Evolutionary conservation across 2,797 vertebrate species (phyloP).

Genomic region (Otus scops): DNA sequence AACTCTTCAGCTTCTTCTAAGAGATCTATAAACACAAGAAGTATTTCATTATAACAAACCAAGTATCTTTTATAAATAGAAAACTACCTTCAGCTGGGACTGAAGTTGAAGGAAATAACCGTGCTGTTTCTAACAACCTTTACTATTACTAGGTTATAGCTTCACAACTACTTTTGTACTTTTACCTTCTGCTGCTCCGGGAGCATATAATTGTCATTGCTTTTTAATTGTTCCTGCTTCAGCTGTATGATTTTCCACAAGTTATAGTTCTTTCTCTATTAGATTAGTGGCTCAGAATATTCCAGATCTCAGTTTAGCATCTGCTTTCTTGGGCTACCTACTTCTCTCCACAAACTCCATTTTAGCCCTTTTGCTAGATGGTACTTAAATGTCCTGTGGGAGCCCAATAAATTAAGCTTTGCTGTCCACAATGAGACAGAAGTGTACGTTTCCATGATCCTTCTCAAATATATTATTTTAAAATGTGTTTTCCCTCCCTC

Average conservation of each 20-base stretch:
- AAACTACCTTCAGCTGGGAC: not conserved
- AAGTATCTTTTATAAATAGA: not conserved
- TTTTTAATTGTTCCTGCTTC: not conserved
- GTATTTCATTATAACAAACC: not conserved
- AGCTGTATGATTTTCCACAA: not conserved
- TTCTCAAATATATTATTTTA: not conserved
- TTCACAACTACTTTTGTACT: not conserved
- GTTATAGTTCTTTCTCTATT: not conserved
- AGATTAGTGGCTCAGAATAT: not conserved
- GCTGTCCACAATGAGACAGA: not conserved
- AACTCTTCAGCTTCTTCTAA: not conserved
- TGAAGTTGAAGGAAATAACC: conserved; percentile 9
- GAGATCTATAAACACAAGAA: not conserved
- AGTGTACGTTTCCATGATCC: not conserved
- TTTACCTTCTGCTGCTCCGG: conserved; percentile 32
- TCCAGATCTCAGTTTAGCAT: not conserved
- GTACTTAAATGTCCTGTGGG: not conserved
- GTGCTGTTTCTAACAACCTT: not conserved
- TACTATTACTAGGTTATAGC: not conserved
- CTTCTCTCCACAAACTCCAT: not conserved
- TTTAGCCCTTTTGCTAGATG: not conserved
- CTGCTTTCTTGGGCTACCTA: not conserved
- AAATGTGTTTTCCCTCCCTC: not conserved
- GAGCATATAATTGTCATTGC: not conserved
- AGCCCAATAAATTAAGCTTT: not conserved